Evolutionary conservation across 2,797 vertebrate genomes (phyloP).

Genomic region (Argyrosomus regius): DNA sequence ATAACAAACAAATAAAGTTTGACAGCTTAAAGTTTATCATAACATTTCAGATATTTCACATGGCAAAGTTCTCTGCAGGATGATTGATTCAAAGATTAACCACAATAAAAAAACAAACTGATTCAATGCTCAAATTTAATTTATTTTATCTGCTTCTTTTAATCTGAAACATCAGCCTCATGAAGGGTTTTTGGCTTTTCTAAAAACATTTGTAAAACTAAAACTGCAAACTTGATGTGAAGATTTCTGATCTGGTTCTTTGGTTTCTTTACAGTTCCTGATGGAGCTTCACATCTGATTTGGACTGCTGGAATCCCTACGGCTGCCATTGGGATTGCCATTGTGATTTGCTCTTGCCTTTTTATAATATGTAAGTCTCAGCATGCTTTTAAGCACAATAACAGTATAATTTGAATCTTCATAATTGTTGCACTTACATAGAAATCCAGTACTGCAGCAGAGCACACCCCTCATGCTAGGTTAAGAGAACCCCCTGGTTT

Average conservation of each 20-base stretch:
- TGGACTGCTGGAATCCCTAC: no score
- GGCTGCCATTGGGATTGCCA: rapidly evolving
- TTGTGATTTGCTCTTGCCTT: neutral
- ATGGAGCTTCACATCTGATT: rapidly evolving
- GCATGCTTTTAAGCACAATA: neutral
- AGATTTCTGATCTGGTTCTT: neutral
- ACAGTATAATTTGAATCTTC: neutral
- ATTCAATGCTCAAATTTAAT: no score
- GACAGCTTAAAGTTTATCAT: neutral
- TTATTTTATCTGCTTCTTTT: no score
- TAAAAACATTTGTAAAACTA: neutral
- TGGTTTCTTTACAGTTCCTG: rapidly evolving
- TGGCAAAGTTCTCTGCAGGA: no score
- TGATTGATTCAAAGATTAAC: neutral
- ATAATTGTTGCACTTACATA: neutral
- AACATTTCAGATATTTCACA: no score
- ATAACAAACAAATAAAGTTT: neutral
- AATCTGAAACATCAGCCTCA: no score
- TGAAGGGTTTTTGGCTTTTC: no score
- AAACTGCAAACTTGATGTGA: neutral
- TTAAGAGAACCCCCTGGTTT: no score
- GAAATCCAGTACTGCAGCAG: neutral
- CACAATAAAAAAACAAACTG: neutral
- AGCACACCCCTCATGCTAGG: neutral
- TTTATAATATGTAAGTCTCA: conserved; percentile 31